Evolutionary conservation across 2,797 vertebrate genomes (phyloP).

Genomic region (Gorsachius magnificus): DNA sequence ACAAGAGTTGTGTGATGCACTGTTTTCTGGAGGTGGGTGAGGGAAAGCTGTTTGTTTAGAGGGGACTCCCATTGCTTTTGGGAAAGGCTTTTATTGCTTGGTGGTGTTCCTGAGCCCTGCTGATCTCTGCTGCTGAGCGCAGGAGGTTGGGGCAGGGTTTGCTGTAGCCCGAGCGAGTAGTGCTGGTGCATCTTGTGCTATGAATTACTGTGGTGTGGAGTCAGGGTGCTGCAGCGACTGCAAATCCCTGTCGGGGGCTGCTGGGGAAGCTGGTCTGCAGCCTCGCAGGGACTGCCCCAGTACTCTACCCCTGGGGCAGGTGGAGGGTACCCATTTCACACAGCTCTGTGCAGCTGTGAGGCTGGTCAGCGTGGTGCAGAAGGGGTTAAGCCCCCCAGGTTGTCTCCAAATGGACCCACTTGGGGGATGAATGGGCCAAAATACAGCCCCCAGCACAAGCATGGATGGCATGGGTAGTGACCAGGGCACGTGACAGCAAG

Average conservation of each 20-base stretch:
- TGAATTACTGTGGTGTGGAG: neutral
- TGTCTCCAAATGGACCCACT: neutral
- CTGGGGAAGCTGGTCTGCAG: neutral
- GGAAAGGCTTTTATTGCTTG: neutral
- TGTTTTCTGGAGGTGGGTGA: neutral
- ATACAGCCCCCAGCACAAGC: neutral
- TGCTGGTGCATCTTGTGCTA: neutral
- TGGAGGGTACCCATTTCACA: neutral
- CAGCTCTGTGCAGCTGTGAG: neutral
- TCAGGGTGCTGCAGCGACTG: neutral
- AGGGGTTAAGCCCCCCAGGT: neutral
- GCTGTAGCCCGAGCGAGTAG: neutral
- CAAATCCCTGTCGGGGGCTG: neutral
- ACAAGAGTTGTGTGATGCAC: neutral
- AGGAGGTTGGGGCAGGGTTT: neutral
- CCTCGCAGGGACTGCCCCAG: neutral
- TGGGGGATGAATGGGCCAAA: neutral
- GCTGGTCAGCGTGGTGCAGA: neutral
- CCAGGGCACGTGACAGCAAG: neutral
- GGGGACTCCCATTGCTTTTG: rapidly evolving
- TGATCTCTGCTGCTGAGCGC: neutral
- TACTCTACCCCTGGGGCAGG: neutral
- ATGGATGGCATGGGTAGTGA: rapidly evolving
- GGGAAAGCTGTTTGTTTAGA: neutral
- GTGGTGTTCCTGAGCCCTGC: neutral